Conservation (phyloP, 2,797 vertebrate species). For the Hoplostethus atlanticus region DNA sequence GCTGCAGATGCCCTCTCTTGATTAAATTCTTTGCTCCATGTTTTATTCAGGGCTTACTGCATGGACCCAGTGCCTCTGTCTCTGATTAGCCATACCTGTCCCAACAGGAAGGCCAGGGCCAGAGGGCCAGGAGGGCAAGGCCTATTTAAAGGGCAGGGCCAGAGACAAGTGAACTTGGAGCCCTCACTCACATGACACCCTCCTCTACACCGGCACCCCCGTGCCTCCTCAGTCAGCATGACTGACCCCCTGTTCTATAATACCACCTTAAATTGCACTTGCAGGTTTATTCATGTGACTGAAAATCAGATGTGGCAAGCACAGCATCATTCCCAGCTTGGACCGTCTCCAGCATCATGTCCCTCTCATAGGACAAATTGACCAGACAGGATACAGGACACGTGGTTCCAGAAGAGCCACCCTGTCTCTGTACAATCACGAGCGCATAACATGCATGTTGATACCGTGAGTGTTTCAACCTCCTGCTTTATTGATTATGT, state of each 20-base stretch:
- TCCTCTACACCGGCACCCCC: conserved; percentile 53
- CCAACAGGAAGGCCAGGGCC: conserved; percentile 61
- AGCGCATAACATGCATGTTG: conserved; percentile 36
- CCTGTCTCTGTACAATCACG: conserved; percentile 33
- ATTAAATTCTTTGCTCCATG: conserved; percentile 75
- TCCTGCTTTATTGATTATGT: conserved; percentile 68
- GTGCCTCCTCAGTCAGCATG: conserved; percentile 59
- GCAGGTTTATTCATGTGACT: conserved; percentile 35
- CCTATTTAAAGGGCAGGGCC: conserved; percentile 66
- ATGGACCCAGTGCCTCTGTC: conserved; percentile 61
- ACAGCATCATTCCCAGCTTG: neutral
- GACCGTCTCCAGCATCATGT: neutral
- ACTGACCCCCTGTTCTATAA: conserved; percentile 33
- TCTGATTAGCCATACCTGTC: conserved; percentile 78
- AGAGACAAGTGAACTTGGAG: conserved; percentile 63
- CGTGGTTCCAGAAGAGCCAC: conserved; percentile 14
- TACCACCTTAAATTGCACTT: conserved; percentile 9
- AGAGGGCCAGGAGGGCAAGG: conserved; percentile 54
- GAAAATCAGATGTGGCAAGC: neutral
- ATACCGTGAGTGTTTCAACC: conserved; percentile 51
- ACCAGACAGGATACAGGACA: neutral
- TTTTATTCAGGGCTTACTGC: conserved; percentile 78
- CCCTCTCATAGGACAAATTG: no score
- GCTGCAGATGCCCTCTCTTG: conserved; percentile 78
- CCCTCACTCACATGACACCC: conserved; percentile 53